A percentile compares a stretch with the other conserved stretches of the same genome.
These are phyloP conservation scores for Pogona vitticeps DNA, from an alignment of 2,113 vertebrate species.

Conservation along the genomic window DNA sequence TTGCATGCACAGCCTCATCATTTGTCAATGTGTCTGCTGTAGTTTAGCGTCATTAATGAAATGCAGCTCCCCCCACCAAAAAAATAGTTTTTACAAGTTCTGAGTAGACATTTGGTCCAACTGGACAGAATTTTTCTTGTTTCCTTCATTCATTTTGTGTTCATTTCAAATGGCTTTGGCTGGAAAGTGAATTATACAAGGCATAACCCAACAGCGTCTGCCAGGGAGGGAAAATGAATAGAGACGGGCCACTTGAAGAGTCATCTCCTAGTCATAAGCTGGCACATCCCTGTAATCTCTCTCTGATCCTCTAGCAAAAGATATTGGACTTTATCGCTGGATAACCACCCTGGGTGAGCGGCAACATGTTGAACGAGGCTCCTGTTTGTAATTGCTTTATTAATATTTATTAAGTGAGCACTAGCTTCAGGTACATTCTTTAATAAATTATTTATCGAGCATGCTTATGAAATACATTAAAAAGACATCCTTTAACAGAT, in stretches of 20 bases:
- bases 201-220: neutral
- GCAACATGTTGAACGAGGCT: constrained; percentile 55
- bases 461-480: constrained; percentile 78
- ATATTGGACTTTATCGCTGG: constrained; percentile 25
- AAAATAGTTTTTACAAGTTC: no score
- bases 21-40: neutral
- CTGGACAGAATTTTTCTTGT: neutral
- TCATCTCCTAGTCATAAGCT: neutral
- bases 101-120: neutral
- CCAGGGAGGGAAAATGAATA: neutral
- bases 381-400: constrained; percentile 74
- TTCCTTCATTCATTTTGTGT: neutral
- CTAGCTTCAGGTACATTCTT: constrained; percentile 75
- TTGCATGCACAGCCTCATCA: neutral
- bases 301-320: neutral
- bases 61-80: no score
- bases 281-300: neutral
- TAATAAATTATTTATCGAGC: constrained; percentile 77
- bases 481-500: constrained; percentile 81
- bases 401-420: constrained; percentile 79
- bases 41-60: neutral
- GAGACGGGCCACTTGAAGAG: neutral
- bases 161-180: neutral
- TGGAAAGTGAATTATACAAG: neutral
- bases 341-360: constrained; percentile 43